phyloP scores from a whole-genome alignment of 2,888 invertebrate genomes.

The Temnothorax unifasciatus region DNA sequence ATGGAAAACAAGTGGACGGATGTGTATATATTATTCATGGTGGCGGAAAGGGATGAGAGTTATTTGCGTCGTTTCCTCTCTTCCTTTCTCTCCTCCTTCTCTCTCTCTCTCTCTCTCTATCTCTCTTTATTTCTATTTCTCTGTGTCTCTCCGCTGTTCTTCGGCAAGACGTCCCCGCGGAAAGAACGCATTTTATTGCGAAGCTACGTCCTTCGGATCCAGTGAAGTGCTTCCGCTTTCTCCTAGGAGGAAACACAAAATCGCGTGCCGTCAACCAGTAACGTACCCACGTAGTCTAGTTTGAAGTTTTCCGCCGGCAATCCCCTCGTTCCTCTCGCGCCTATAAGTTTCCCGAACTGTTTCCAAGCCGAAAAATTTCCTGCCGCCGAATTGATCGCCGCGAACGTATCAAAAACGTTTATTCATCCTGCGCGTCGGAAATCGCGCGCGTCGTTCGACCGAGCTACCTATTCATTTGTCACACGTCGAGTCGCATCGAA shows the following conservation, averaged over 20 bases:
- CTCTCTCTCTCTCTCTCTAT: neutral
- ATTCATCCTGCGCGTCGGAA: neutral
- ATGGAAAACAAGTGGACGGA: constrained; percentile 52
- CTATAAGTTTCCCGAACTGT: neutral
- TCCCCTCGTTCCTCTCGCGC: neutral
- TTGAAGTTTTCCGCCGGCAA: neutral
- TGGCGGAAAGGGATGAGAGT: constrained; percentile 42
- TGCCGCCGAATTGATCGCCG: constrained; percentile 18
- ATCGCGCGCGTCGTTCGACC: neutral
- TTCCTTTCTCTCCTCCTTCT: neutral
- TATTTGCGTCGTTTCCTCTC: constrained; percentile 36
- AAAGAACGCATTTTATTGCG: constrained; percentile 55
- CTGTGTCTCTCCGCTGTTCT: neutral
- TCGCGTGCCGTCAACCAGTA: constrained; percentile 41
- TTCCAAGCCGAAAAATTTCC: constrained; percentile 19
- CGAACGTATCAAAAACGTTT: constrained; percentile 6
- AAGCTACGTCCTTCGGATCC: constrained; percentile 49
- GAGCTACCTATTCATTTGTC: constrained; percentile 35
- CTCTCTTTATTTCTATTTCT: neutral
- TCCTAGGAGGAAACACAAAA: constrained; percentile 33
- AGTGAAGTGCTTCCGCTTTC: constrained; percentile 52
- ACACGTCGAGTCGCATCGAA: neutral
- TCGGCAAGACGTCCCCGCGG: constrained; percentile 4
- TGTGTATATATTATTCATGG: constrained; percentile 33
- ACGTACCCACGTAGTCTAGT: constrained; percentile 23